phyloP scores from a whole-genome alignment of 2,113 vertebrate species.

The Harpagus bidentatus region DNA sequence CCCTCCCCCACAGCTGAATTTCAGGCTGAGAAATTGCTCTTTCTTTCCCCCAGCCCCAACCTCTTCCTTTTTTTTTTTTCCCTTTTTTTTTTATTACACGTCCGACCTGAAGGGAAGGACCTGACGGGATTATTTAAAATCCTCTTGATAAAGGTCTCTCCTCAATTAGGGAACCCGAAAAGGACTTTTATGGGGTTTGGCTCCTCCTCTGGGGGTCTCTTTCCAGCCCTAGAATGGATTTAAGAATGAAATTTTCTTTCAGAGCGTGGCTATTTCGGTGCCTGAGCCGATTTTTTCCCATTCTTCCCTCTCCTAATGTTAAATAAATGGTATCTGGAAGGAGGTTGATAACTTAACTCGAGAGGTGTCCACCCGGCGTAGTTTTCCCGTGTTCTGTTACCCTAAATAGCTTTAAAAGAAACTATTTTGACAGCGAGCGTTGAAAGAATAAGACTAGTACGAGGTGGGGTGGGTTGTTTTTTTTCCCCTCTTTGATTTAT shows the following conservation, averaged over 20 bases:
- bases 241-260: background rate
- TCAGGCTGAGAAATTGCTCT: background rate
- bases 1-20: slow-evolving; percentile 22
- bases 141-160: background rate
- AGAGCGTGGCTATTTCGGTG: background rate
- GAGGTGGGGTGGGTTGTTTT: background rate
- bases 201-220: background rate
- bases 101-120: background rate
- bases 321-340: slow-evolving; percentile 34
- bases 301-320: background rate
- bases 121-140: background rate
- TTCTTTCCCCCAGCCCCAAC: background rate
- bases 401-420: slow-evolving; percentile 43
- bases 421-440: slow-evolving; percentile 56
- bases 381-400: slow-evolving; percentile 37
- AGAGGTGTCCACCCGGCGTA: background rate
- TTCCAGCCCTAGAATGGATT: background rate
- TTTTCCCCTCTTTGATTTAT: background rate
- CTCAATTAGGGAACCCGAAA: background rate
- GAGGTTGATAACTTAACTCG: slow-evolving; percentile 6
- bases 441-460: slow-evolving; percentile 30
- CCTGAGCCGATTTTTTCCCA: background rate
- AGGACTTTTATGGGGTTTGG: background rate
- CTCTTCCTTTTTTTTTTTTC: background rate
- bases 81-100: background rate